phyloP scores from a whole-genome alignment of 2,113 vertebrate species.

The Pardalotus punctatus region DNA sequence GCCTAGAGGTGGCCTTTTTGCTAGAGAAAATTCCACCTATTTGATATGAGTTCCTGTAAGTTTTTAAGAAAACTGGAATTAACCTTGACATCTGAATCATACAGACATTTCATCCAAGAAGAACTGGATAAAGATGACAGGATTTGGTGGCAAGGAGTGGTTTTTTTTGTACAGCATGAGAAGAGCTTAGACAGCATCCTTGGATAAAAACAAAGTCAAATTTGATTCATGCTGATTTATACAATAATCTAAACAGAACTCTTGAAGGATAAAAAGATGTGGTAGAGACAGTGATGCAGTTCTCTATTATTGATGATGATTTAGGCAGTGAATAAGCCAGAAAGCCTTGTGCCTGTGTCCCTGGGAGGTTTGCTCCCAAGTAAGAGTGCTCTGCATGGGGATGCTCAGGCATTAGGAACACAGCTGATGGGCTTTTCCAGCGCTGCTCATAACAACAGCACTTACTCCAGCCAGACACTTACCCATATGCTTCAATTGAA shows the following conservation, averaged over 20 bases:
- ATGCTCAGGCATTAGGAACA: background rate
- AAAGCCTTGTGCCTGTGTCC: background rate
- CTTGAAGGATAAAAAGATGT: background rate
- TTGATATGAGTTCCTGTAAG: background rate
- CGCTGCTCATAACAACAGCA: background rate
- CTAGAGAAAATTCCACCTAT: background rate
- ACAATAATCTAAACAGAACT: background rate
- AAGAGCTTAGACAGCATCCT: background rate
- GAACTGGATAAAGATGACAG: background rate
- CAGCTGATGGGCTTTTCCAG: background rate
- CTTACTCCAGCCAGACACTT: background rate
- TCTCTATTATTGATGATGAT: background rate
- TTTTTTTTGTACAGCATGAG: background rate
- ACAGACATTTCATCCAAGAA: background rate
- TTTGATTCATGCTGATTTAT: background rate
- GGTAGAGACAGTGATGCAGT: background rate
- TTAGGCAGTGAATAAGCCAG: background rate
- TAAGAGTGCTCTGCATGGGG: background rate
- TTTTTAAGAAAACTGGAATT: background rate
- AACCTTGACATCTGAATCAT: conserved; percentile 3
- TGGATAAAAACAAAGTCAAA: background rate
- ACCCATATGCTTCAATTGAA: background rate
- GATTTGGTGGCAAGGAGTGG: background rate
- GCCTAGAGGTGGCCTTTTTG: conserved; percentile 8
- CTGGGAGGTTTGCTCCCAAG: background rate